Evolutionary conservation across 2,888 invertebrate species (phyloP), one percentile per base, ranked within the genome.

Genomic region (Shargacucullia verbasci): DNA sequence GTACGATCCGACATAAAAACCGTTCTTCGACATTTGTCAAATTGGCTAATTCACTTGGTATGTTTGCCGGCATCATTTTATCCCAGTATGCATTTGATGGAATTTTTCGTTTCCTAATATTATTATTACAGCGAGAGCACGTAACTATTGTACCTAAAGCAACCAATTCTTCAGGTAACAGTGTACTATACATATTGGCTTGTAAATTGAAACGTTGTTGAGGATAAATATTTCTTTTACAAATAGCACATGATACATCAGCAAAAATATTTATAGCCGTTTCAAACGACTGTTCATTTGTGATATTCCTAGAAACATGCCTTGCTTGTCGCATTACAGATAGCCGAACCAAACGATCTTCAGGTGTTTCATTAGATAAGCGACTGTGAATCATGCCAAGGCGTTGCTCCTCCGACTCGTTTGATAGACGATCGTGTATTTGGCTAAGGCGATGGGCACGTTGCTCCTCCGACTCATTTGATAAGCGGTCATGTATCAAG

Each of bases 41-140:
- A 43, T 35, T 14, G 5, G 50, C 34, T 50, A 50, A 35, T 50
- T 50, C 41, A 35, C 13, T 2, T 1, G 50, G 41, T 35, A 35
- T 1, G 13, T 41, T 4, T 27, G 50, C 14, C 0, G 14, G 34
- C 13, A 34, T 34, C 41, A 50, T 52, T 38, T 48, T 48, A 20
- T 48, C 38, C 38, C 47, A 48, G n/a, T 38, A 38, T n/a, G 47
- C 29, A 38, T 13, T 38, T 31, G 38, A 0, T 31, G 48, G 48
- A 31, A 12, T 48, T 48, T 48, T 48, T 3, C 38, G 5, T 39
- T 48, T 38, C 0, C 15, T 12, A 15, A 48, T 48, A 31, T 15
- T 20, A 31, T 39, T 39, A 0, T 25, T n/a, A n/a, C 3, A 46
- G 25, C 46, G 35, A 7, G 35, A 11, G 25, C 46, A 46, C 1